Base-by-base conservation (phyloP, 2,888 invertebrate genomes). In the Pristionchus fissidentatus region DNA sequence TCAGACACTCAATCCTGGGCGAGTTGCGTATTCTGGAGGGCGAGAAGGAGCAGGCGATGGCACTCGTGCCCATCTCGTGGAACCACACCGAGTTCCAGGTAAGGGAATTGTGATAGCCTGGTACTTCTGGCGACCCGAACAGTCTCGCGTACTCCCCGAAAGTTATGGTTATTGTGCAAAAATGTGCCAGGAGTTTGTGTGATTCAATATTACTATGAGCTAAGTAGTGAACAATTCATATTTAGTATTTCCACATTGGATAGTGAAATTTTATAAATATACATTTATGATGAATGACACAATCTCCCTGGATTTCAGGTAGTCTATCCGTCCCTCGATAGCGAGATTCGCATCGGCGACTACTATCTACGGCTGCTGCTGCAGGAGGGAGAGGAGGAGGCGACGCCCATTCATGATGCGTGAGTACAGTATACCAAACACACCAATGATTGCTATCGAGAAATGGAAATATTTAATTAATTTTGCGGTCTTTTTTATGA, bases 301-400 rank as follows among this genome's bases (percentile, higher is more conserved):
- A 49, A 15, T 19, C 19, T 32, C 26, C 5, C 32, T n/a, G 32
- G 10, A 10, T 3, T 4, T 77, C 70, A 93, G 89, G 95, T 98
- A 22, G 95, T 95, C 91, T 99, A 99, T 94, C 95, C 96, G 92
- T 97, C 97, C 91, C 94, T 99, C 87, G 95, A 96, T 84, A 97
- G 97, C 90, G 99, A 99, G 94, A 97, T 99, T 88, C 96, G 96
- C 94, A 98, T 99, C 90, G 98, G 98, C 26, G 98, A 98, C 93
- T 99, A 99, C 93, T 99, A 97, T 93, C 94, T 99, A 88, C 94
- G 98, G 89, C 94, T 99, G 91, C 94, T 99, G 87, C 94, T 99
- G 83, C 97, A 98, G 93, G 96, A 97, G 93, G 95, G 96, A 90
- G 87, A 89, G 62, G 93, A 93, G 66, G 92, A 93, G 86, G 92